Evolutionary conservation across 2,113 vertebrate species (phyloP), one percentile per base, ranked within the genome.

Genomic region (Gavia stellata): DNA sequence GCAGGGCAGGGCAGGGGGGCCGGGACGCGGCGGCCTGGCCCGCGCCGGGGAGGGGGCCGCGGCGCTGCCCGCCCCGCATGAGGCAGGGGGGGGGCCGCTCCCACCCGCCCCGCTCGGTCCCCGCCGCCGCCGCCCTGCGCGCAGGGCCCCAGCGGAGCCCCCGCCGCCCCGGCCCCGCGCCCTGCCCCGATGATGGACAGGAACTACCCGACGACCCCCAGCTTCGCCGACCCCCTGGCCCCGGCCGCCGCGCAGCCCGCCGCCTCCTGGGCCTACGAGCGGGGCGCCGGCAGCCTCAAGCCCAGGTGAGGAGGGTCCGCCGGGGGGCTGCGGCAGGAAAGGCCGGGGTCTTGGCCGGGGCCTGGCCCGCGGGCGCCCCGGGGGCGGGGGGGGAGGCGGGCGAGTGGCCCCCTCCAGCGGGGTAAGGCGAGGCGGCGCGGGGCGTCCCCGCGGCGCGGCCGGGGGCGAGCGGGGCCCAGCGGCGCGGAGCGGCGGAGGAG

Each of bases 261-360:
- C 96, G 98, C 98, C 92, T 98, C 98, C 96, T 99, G 99, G 99
- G 99, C 99, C 98, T 99, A 99, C 98, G 99, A 99, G 81, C 98
- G 96, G 68, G 79, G 94, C 84, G 56, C 95, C 49, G 74, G 94
- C 93, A 98, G 96, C 98, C 97, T 98, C 95, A 99, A 99, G 97
- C 98, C 98, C 96, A 99, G 99, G 99, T 99, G 98, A 98, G 97
- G 93, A 94, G 97, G 97, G 97, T 96, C 94, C 91, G 89, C 97
- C 93, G 97, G 86, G 97, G 96, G 98, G 93, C 95, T 90, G 97
- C 97, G 96, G 95, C 65, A 94, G 97, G 97, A 91, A 98, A 99
- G 97, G 70, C 98, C 98, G 87, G 65, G 91, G 96, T 85, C 95
- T 90, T 81, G 23, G 86, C 38, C 59, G 78, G 92, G 97, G 97